Evolutionary conservation across 2,797 vertebrate species (phyloP).

Genomic region (Enteromius mattozi): DNA sequence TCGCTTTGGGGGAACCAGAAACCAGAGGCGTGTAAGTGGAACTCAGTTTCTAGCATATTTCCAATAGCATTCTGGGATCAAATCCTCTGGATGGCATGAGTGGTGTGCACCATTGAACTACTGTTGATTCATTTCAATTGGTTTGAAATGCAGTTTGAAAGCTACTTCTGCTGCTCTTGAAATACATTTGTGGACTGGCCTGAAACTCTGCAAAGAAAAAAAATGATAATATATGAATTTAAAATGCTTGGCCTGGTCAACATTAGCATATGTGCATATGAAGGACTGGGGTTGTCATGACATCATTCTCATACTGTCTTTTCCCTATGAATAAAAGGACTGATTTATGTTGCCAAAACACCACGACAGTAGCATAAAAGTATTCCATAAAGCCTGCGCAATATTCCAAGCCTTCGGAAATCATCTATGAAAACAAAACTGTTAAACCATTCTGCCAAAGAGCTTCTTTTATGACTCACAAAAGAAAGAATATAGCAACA

Average conservation of each 20-base stretch:
- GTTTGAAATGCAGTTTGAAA: constrained; percentile 62
- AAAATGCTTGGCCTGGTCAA: neutral
- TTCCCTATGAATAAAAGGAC: no score
- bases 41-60: constrained; percentile 59
- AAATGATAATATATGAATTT: neutral
- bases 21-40: constrained; percentile 37
- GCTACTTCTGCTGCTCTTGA: constrained; percentile 37
- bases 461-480: neutral
- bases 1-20: constrained; percentile 39
- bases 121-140: constrained; percentile 61
- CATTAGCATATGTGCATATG: neutral
- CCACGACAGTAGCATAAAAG: neutral
- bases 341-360: neutral
- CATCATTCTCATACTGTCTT: no score
- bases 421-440: neutral
- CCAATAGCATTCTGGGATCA: constrained; percentile 51
- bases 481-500: neutral
- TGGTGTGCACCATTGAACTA: constrained; percentile 42
- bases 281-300: neutral
- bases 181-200: constrained; percentile 42
- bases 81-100: constrained; percentile 60
- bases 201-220: constrained; percentile 22
- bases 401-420: neutral
- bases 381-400: neutral
- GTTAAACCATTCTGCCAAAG: neutral